Evolutionary conservation across 1,140 invertebrate species (phyloP), one percentile per base, ranked within the genome.

Genomic region (Pachyrhynchus sulphureomaculatus): DNA sequence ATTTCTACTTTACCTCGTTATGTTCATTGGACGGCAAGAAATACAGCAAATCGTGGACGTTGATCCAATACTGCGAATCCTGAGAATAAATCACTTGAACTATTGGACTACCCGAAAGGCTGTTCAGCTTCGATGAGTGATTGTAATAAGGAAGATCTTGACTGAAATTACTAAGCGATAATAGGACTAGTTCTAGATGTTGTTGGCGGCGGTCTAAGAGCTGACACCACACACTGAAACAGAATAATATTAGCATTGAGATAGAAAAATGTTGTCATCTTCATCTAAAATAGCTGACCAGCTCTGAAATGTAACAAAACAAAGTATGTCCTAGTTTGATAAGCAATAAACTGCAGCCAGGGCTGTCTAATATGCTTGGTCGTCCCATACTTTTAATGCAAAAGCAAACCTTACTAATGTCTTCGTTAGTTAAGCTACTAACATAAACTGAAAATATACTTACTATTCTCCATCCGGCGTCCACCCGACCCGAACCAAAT

Each of bases 401-500:
- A n/a, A n/a, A n/a, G n/a, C n/a, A n/a, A n/a, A n/a, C n/a, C n/a
- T n/a, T n/a, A n/a, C n/a, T n/a, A n/a, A n/a, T n/a, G n/a, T n/a
- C n/a, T n/a, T n/a, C n/a, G n/a, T n/a, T n/a, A n/a, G n/a, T n/a
- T n/a, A n/a, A n/a, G n/a, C n/a, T n/a, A n/a, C n/a, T n/a, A n/a
- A n/a, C n/a, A n/a, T n/a, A n/a, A n/a, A n/a, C n/a, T n/a, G 1
- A 29, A 6, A 10, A 29, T 6, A 45, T 26, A 83, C 88, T 86
- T 80, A 96, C 93, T 86, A 88, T 75, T 89, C 83, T 29, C 89
- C 88, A 76, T 93, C 88, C 1, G 92, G 89, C 0, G 90, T 93
- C 95, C 95, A 99, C 0, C 95, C 95, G 26, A 90, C 90, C 67
- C 95, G 82, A 0, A 96, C 90, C 63, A 98, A 81, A 76, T 98